These are phyloP conservation scores for Melanogrammus aeglefinus DNA, from an alignment of 2,797 vertebrate species.

Conservation along the genomic window DNA sequence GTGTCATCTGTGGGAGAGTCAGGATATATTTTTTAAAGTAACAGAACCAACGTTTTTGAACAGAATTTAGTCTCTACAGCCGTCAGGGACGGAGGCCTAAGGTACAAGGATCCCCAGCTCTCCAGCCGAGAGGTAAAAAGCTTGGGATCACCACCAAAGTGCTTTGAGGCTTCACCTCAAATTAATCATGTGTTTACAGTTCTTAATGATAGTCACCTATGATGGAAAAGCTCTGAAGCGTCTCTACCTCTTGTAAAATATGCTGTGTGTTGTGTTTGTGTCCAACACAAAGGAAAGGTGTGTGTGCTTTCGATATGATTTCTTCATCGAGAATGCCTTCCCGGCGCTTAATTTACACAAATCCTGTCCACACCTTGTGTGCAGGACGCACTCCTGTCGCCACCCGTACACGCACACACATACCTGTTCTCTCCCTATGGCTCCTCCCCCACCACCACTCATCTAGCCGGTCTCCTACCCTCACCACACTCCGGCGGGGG, in stretches of 20 bases:
- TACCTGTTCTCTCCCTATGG: constrained; percentile 17
- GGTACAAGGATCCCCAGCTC: neutral
- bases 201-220: too few relatives aligned
- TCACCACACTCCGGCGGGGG: constrained; percentile 37
- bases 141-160: neutral
- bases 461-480: constrained; percentile 48
- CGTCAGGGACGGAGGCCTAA: neutral
- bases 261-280: neutral
- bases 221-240: neutral
- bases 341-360: neutral
- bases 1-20: neutral
- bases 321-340: neutral
- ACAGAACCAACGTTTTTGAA: neutral
- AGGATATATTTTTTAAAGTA: neutral
- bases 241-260: too few relatives aligned
- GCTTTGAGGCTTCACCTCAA: neutral
- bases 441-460: constrained; percentile 10
- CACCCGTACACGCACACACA: constrained; percentile 10
- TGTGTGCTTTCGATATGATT: neutral
- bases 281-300: neutral
- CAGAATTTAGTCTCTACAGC: neutral
- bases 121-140: neutral
- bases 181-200: neutral
- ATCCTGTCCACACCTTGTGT: neutral
- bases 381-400: neutral